Base-by-base conservation (phyloP, 1,140 invertebrate species). In the Lucilia sericata region DNA sequence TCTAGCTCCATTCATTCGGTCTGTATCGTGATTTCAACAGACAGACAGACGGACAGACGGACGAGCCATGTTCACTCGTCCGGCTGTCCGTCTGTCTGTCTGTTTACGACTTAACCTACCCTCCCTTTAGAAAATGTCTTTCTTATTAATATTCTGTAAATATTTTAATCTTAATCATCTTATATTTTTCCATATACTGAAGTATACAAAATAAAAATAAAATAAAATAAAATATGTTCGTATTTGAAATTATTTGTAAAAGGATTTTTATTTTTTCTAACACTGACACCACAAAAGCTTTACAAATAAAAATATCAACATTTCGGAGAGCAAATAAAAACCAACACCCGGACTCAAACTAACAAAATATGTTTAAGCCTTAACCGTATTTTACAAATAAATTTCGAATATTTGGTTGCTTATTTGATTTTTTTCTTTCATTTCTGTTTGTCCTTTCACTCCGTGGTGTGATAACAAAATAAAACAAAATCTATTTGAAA, bases 321-420 rank as follows among this genome's bases (percentile, higher is more conserved):
- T 60, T 60, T 60, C 5, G 17, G 14, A 30, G 25, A 30, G n/a
- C 55, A 60, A 60, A 60, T 7, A 10, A 42, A 60, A 60, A 60
- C 14, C 1, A 60, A 60, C 14, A 60, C 14, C 55, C 55, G 14
- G n/a, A 60, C 14, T 12, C 2, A 60, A 17, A 60, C 55, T 7
- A 60, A 60, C 13, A 17, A 60, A 60, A 60, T 60, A 60, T 60
- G 55, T n/a, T 60, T 60, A n/a, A 21, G 65, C 65, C n/a, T 70
- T 19, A 70, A 70, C 65, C 65, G 65, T n/a, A 70, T 25, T 21
- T n/a, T 70, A 70, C 65, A 70, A 70, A 70, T 70, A 70, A 70
- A 70, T 70, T 70, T 21, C 65, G 19, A 70, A 70, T 70, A 70
- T 70, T 70, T 70, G n/a, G 60, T 70, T n/a, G n/a, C 65, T 70